These are phyloP conservation scores for Watsonalla cultraria DNA, from an alignment of 2,888 invertebrate genomes.

Conservation along the genomic window DNA sequence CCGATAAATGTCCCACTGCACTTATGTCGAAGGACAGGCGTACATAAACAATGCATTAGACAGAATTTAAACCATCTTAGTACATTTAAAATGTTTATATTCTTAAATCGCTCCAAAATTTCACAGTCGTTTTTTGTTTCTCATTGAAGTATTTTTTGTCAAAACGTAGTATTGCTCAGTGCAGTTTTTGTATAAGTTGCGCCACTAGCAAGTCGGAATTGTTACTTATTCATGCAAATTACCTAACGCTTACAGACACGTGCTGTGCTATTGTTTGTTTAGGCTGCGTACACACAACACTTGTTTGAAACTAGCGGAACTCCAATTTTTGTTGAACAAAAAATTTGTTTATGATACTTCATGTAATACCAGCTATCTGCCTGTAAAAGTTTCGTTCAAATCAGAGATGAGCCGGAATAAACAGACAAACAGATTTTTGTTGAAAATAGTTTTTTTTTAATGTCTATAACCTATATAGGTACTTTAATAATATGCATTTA, in stretches of 20 bases:
- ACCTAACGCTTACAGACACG: not conserved
- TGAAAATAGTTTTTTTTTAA: no score
- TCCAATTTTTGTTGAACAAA: no score
- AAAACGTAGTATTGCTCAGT: not conserved
- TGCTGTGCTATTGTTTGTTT: not conserved
- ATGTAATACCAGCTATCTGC: no score
- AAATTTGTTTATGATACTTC: no score
- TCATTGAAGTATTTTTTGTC: not conserved
- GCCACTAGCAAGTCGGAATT: not conserved
- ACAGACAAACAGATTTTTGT: no score
- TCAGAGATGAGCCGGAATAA: no score
- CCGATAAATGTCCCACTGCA: not conserved
- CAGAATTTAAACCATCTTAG: no score
- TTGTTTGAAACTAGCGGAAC: no score
- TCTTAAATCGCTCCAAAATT: not conserved
- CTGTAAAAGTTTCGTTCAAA: no score
- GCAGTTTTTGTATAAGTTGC: not conserved
- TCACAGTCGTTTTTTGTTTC: not conserved
- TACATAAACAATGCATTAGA: not conserved
- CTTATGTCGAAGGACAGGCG: not conserved
- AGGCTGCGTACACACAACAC: not conserved
- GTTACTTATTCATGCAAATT: not conserved
- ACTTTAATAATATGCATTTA: no score
- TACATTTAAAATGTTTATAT: no score
- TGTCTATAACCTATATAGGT: no score